Conservation (phyloP, 2,888 invertebrate genomes). For the Cetonia aurata region DNA sequence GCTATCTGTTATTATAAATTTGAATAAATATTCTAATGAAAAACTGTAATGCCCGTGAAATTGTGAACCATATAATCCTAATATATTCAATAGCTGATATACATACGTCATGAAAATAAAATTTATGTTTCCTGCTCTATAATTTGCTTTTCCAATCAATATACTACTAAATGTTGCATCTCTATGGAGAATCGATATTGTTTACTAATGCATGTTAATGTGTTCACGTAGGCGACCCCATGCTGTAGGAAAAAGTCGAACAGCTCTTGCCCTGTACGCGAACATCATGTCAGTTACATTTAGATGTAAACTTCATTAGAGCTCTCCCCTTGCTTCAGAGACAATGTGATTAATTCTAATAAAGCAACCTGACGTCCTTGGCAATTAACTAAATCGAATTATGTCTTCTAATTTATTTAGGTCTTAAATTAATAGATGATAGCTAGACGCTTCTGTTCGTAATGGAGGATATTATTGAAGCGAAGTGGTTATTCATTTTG, state of each 20-base stretch:
- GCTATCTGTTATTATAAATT: no score
- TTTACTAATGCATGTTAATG: constrained; percentile 28
- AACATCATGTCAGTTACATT: constrained; percentile 10
- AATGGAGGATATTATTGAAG: constrained; percentile 11
- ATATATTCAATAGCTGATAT: no score
- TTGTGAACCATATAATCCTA: no score
- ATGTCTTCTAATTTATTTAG: constrained; percentile 30
- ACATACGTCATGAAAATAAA: no score
- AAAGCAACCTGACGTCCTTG: constrained; percentile 43
- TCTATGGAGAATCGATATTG: constrained; percentile 12
- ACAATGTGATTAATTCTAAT: constrained; percentile 44
- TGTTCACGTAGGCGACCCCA: neutral
- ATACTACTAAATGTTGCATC: no score
- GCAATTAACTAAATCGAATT: constrained; percentile 43
- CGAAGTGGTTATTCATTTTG: no score
- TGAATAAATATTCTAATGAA: no score
- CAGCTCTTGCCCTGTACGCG: neutral
- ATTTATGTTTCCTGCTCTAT: no score
- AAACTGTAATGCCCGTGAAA: no score
- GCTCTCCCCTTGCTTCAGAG: constrained; percentile 22
- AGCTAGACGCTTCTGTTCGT: neutral
- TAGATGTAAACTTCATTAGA: constrained; percentile 38
- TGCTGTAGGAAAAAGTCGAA: constrained; percentile 8
- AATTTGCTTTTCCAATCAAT: no score
- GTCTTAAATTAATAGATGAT: constrained; percentile 28